A percentile compares a stretch with the other conserved stretches of the same genome.
Conservation (phyloP, 2,797 vertebrate genomes). For the Melanogrammus aeglefinus region DNA sequence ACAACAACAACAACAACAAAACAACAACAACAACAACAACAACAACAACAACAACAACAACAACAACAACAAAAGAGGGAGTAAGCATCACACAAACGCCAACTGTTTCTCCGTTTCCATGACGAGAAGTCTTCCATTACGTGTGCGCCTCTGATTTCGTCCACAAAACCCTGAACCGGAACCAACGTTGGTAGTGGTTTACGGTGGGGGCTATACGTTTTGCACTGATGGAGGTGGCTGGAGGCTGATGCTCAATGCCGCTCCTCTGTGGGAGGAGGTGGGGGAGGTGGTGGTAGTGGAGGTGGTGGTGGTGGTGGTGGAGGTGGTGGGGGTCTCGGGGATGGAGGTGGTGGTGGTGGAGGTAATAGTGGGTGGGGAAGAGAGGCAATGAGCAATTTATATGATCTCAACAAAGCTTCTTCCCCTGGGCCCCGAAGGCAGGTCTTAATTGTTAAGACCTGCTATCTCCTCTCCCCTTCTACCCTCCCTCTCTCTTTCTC, state of each 20-base stretch:
- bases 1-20: no score
- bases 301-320: constrained; percentile 6
- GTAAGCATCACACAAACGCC: not conserved
- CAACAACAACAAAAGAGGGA: not conserved
- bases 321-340: constrained; percentile 28
- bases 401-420: constrained; percentile 71
- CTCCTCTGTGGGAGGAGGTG: constrained; percentile 57
- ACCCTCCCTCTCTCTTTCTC: constrained; percentile 57
- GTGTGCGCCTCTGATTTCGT: not conserved
- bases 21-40: not conserved
- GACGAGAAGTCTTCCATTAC: not conserved
- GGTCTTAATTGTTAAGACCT: constrained; percentile 73
- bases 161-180: not conserved
- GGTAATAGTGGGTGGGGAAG: constrained; percentile 27
- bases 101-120: not conserved
- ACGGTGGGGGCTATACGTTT: not conserved
- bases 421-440: constrained; percentile 60
- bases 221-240: constrained; percentile 31
- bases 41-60: not conserved
- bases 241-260: constrained; percentile 35
- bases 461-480: constrained; percentile 65
- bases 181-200: not conserved
- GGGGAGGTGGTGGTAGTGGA: constrained; percentile 41
- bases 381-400: constrained; percentile 70
- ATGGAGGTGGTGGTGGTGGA: constrained; percentile 34